phyloP scores from a whole-genome alignment of 2,888 invertebrate species.

The Rapana venosa region DNA sequence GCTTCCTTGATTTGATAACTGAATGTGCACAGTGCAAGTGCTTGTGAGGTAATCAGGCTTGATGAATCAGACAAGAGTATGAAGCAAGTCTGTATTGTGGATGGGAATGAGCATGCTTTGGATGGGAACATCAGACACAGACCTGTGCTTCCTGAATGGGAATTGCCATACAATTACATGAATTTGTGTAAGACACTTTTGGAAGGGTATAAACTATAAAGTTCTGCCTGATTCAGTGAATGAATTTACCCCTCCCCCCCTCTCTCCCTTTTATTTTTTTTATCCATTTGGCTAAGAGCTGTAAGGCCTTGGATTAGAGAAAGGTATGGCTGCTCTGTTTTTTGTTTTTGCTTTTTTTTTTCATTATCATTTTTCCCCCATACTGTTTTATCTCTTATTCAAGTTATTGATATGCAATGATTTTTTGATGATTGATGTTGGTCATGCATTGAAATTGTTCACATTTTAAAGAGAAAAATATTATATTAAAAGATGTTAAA shows the following conservation, averaged over 20 bases:
- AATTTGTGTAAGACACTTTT: not conserved
- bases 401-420: not conserved
- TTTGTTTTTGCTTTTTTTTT: not conserved
- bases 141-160: not conserved
- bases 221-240: not conserved
- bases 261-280: not conserved
- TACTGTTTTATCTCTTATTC: not conserved
- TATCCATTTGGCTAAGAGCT: not conserved
- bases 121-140: not conserved
- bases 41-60: not conserved
- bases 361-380: not conserved
- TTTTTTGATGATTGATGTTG: too few species aligned
- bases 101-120: not conserved
- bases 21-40: not conserved
- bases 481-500: not conserved
- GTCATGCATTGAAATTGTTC: too few species aligned
- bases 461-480: not conserved
- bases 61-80: not conserved
- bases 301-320: not conserved
- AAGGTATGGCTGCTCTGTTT: not conserved
- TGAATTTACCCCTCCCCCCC: not conserved
- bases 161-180: not conserved
- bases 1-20: not conserved
- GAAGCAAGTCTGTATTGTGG: conserved; percentile 12
- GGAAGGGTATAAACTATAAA: not conserved